Evolutionary conservation across 2,888 invertebrate genomes (phyloP).

Genomic region (Eristalis tenax): DNA sequence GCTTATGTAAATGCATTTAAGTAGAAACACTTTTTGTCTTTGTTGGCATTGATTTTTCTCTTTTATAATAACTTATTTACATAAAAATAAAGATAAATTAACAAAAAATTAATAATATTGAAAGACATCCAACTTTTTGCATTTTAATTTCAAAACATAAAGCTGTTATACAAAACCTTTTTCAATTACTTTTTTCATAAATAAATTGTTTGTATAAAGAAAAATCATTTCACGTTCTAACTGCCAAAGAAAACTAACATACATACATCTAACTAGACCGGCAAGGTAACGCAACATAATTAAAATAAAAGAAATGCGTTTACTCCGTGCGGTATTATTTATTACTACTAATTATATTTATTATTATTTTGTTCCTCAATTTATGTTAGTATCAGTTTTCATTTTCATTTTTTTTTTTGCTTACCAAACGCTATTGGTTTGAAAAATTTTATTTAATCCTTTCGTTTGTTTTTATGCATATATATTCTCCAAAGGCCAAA

Average conservation of each 20-base stretch:
- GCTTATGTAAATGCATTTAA: background rate
- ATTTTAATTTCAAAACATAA: slow-evolving; percentile 45
- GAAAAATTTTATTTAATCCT: slow-evolving; percentile 21
- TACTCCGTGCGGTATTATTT: slow-evolving; percentile 47
- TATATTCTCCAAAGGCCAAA: slow-evolving; percentile 65
- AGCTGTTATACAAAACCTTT: slow-evolving; percentile 39
- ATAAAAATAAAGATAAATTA: slow-evolving; percentile 57
- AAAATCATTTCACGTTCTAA: slow-evolving; percentile 24
- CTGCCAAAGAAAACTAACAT: slow-evolving; percentile 25
- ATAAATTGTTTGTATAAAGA: slow-evolving; percentile 45
- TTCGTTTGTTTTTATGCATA: slow-evolving; percentile 26
- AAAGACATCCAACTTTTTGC: slow-evolving; percentile 15
- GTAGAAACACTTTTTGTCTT: slow-evolving; percentile 36
- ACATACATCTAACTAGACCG: slow-evolving; percentile 18
- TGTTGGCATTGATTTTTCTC: slow-evolving; percentile 59
- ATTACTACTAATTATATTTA: slow-evolving; percentile 11
- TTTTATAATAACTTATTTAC: slow-evolving; percentile 65
- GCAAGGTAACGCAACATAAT: slow-evolving; percentile 53
- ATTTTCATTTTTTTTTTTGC: slow-evolving; percentile 21
- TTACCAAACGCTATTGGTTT: slow-evolving; percentile 49
- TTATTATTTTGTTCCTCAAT: slow-evolving; percentile 27
- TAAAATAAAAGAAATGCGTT: slow-evolving; percentile 53
- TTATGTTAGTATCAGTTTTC: slow-evolving; percentile 34
- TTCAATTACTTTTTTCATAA: slow-evolving; percentile 21
- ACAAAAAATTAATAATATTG: slow-evolving; percentile 48